Evolutionary conservation across 2,888 invertebrate genomes (phyloP).

Genomic region (Sipunculus nudus): DNA sequence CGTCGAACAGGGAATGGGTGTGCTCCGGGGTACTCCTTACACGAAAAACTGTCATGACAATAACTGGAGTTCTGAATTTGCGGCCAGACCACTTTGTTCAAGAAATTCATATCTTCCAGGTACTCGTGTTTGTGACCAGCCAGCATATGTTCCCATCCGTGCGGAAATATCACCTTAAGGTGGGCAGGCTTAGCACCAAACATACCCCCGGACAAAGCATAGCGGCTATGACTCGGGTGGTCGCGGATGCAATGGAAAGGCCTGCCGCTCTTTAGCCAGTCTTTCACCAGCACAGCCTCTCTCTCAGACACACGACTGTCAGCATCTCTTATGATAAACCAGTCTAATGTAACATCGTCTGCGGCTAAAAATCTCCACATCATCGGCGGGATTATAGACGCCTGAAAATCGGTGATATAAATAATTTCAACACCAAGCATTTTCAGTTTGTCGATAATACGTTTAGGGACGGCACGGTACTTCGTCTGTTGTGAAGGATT

Average conservation of each 20-base stretch:
- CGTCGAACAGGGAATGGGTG: slow-evolving; percentile 36
- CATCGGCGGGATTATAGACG: slow-evolving; percentile 20
- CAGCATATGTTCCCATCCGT: slow-evolving; percentile 24
- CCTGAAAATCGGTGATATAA: slow-evolving; percentile 12
- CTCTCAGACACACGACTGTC: slow-evolving; percentile 34
- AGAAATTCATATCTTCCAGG: slow-evolving; percentile 16
- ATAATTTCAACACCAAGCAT: slow-evolving; percentile 37
- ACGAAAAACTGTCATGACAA: slow-evolving; percentile 44
- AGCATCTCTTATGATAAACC: slow-evolving; percentile 36
- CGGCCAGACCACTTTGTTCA: slow-evolving; percentile 34
- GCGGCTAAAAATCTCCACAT: slow-evolving; percentile 37
- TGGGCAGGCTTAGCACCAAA: slow-evolving; percentile 32
- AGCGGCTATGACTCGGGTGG: slow-evolving; percentile 30
- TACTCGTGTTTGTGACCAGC: too few species aligned
- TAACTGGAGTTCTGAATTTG: slow-evolving; percentile 16
- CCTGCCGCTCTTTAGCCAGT: slow-evolving; percentile 28
- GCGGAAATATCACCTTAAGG: slow-evolving; percentile 1
- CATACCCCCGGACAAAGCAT: slow-evolving; percentile 24
- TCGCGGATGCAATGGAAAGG: slow-evolving; percentile 41
- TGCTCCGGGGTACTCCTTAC: slow-evolving; percentile 24
- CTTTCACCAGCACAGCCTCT: slow-evolving; percentile 30
- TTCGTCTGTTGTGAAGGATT: not conserved
- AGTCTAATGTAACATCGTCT: slow-evolving; percentile 31
- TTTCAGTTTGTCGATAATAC: slow-evolving; percentile 26
- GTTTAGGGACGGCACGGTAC: not conserved